phyloP scores from a whole-genome alignment of 2,888 invertebrate genomes.

The Plemyria rubiginata region DNA sequence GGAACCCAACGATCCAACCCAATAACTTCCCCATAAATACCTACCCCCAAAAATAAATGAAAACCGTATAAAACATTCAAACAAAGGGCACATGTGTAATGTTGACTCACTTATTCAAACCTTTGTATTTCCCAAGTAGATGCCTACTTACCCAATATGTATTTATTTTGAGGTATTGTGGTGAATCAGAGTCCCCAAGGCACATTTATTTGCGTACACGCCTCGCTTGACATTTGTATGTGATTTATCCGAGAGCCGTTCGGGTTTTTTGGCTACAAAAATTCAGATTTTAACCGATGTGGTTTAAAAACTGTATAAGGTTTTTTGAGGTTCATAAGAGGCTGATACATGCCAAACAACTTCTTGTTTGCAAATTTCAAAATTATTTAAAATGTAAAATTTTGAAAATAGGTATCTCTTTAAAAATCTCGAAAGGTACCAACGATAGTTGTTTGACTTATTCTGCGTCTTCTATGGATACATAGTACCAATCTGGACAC shows the following conservation, averaged over 20 bases:
- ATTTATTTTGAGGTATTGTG: slow-evolving; percentile 74
- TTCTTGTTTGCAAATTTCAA: no score
- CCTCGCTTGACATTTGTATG: slow-evolving; percentile 62
- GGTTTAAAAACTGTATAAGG: background rate
- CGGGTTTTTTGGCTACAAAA: slow-evolving; percentile 34
- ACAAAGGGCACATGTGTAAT: slow-evolving; percentile 45
- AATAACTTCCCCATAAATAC: slow-evolving; percentile 15
- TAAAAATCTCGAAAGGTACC: no score
- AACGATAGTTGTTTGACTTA: no score
- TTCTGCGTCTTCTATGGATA: no score
- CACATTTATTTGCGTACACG: slow-evolving; percentile 76
- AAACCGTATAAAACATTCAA: slow-evolving; percentile 35
- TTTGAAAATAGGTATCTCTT: no score
- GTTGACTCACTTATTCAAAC: slow-evolving; percentile 63
- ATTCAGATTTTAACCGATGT: slow-evolving; percentile 6
- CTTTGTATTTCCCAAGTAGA: slow-evolving; percentile 53
- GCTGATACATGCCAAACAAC: no score
- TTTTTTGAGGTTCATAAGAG: no score
- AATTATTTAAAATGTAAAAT: no score
- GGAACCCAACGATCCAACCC: slow-evolving; percentile 1
- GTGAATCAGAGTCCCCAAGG: slow-evolving; percentile 72
- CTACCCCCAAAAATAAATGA: slow-evolving; percentile 28
- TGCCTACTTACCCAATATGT: slow-evolving; percentile 62
- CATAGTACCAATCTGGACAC: no score
- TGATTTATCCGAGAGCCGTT: slow-evolving; percentile 58